Conservation (phyloP, 2,888 invertebrate genomes). For the Drosophila vallismaia region DNA sequence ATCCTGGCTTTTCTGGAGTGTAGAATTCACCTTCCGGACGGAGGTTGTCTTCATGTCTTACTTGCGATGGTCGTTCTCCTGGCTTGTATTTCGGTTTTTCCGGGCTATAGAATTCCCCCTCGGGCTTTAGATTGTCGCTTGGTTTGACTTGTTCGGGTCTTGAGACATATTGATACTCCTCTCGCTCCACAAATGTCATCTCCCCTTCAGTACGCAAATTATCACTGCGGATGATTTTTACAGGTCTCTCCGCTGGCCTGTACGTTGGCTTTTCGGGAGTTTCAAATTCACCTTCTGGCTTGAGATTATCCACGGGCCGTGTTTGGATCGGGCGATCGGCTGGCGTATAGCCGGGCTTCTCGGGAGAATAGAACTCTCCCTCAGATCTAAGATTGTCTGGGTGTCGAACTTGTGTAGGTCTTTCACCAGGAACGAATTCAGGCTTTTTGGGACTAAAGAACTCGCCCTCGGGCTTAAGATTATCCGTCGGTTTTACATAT, state of each 20-base stretch:
- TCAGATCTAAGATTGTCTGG: conserved; percentile 85
- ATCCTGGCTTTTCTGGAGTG: conserved; percentile 82
- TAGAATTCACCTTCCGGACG: conserved; percentile 31
- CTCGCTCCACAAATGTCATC: conserved; percentile 83
- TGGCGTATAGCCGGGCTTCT: conserved; percentile 83
- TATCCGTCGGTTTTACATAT: conserved; percentile 80
- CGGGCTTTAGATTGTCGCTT: conserved; percentile 85
- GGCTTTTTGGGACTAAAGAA: conserved; percentile 84
- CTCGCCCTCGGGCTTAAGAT: conserved; percentile 85
- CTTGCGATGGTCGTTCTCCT: conserved; percentile 84
- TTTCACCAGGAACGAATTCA: conserved; percentile 36
- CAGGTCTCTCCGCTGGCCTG: conserved; percentile 85
- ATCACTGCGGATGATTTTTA: conserved; percentile 85
- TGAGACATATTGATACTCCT: conserved; percentile 83
- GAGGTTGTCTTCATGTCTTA: conserved; percentile 83
- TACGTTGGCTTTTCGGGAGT: conserved; percentile 83
- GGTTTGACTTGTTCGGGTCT: conserved; percentile 82
- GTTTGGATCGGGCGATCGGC: conserved; percentile 85
- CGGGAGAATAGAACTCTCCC: conserved; percentile 83
- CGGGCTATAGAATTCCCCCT: conserved; percentile 85
- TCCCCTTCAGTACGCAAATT: conserved; percentile 80
- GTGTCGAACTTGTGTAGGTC: conserved; percentile 83
- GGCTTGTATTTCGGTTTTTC: conserved; percentile 83
- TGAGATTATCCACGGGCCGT: conserved; percentile 86
- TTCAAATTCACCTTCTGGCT: conserved; percentile 86